A percentile compares a stretch with the other conserved stretches of the same genome.
phyloP scores from a whole-genome alignment of 1,140 invertebrate species.

The Drosophila azteca region DNA sequence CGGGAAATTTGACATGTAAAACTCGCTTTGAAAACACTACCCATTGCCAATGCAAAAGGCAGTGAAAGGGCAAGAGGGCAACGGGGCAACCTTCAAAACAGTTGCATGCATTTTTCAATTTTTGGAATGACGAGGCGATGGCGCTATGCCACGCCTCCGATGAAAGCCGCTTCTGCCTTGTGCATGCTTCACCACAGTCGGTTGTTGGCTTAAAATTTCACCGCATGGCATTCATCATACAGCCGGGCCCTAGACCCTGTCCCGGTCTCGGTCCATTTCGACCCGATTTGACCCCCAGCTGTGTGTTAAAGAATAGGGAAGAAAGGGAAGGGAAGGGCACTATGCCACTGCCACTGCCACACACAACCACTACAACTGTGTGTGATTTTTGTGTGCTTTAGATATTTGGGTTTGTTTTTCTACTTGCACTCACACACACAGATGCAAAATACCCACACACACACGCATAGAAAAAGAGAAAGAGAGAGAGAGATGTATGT shows the following conservation, averaged over 20 bases:
- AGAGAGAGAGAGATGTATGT: constrained; percentile 9
- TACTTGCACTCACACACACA: constrained; percentile 24
- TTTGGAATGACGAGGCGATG: constrained; percentile 52
- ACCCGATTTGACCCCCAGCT: constrained; percentile 38
- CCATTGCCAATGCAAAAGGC: constrained; percentile 42
- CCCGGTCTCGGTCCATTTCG: not conserved
- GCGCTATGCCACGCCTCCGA: constrained; percentile 42
- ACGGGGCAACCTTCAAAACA: constrained; percentile 71
- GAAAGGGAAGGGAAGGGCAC: too few relatives aligned
- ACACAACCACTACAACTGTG: constrained; percentile 33
- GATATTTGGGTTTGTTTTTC: constrained; percentile 76
- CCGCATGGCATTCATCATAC: constrained; percentile 79
- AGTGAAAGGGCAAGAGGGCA: not conserved
- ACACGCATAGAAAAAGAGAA: not conserved
- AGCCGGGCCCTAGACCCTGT: constrained; percentile 19
- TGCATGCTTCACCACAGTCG: constrained; percentile 6
- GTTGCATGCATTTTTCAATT: constrained; percentile 81
- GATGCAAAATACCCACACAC: not conserved
- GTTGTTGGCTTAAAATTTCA: constrained; percentile 74
- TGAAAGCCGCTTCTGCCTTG: not conserved
- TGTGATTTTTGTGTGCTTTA: constrained; percentile 60
- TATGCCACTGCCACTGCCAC: constrained; percentile 37
- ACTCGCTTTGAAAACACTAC: constrained; percentile 28
- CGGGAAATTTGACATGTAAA: constrained; percentile 40
- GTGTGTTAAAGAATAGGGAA: constrained; percentile 22